phyloP scores from a whole-genome alignment of 2,888 invertebrate genomes.

The Eucriotettix oculatus region DNA sequence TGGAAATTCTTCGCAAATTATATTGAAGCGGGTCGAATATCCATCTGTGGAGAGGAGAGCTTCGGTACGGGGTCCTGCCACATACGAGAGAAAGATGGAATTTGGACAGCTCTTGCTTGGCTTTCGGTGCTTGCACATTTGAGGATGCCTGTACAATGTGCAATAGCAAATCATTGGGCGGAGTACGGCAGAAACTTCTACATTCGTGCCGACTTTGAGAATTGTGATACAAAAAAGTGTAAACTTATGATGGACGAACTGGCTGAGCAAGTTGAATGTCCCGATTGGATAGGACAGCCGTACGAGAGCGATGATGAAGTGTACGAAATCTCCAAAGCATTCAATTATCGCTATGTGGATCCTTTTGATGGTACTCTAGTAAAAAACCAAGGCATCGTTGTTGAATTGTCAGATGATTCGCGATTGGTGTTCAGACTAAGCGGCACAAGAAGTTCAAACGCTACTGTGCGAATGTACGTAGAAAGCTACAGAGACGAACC shows the following conservation, averaged over 20 bases:
- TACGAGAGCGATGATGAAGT: background rate
- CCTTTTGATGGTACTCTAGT: conserved; percentile 85
- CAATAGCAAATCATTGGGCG: conserved; percentile 76
- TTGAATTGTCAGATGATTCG: no score
- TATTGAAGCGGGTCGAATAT: conserved; percentile 89
- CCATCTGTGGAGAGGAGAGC: conserved; percentile 96
- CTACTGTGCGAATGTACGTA: no score
- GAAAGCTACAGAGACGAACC: no score
- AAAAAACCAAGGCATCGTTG: conserved; percentile 50
- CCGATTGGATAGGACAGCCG: background rate
- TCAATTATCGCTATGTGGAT: conserved; percentile 92
- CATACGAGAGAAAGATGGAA: conserved; percentile 95
- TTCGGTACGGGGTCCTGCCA: conserved; percentile 97
- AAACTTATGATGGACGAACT: conserved; percentile 77
- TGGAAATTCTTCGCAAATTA: conserved; percentile 99
- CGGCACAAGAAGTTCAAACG: no score
- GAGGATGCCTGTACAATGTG: conserved; percentile 49
- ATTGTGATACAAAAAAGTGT: conserved; percentile 73
- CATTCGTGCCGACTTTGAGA: conserved; percentile 74
- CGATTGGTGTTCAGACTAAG: no score
- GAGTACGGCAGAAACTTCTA: conserved; percentile 91
- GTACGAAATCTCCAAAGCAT: conserved; percentile 31
- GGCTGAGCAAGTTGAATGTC: conserved; percentile 45
- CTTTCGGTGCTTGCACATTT: conserved; percentile 57
- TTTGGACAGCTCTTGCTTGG: conserved; percentile 98